Conservation (phyloP, 2,797 vertebrate species). For the Acanthopagrus latus region DNA sequence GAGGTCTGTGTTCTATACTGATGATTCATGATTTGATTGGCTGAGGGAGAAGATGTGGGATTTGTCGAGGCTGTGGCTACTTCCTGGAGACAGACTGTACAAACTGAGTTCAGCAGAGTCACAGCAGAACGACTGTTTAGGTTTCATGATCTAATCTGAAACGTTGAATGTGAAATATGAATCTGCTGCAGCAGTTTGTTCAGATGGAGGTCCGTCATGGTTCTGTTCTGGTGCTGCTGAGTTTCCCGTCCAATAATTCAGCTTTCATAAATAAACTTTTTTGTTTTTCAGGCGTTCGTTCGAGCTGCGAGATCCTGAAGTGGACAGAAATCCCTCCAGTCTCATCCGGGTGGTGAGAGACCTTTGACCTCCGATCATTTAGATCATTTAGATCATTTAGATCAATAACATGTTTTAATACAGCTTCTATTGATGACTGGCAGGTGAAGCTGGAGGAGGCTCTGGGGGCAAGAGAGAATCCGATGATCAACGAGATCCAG, state of each 20-base stretch:
- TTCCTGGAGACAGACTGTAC: no score
- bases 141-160: no score
- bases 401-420: fast-evolving
- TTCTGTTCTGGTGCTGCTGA: no score
- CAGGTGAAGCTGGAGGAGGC: slow-evolving; percentile 76
- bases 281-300: slow-evolving; percentile 70
- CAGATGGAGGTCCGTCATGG: background rate
- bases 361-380: slow-evolving; percentile 1
- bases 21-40: no score
- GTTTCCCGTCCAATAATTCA: background rate
- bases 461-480: slow-evolving; percentile 58
- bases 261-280: background rate
- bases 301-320: slow-evolving; percentile 43
- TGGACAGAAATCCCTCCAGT: slow-evolving; percentile 32
- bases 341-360: slow-evolving; percentile 80
- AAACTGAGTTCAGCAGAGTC: no score
- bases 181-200: background rate
- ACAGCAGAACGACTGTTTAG: no score
- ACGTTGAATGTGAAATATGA: no score
- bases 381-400: no score
- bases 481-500: slow-evolving; percentile 59
- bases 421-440: background rate
- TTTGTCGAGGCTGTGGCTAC: no score
- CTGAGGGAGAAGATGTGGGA: background rate
- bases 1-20: no score